These are phyloP conservation scores for Menidia menidia DNA, from an alignment of 2,797 vertebrate genomes.

Conservation along the genomic window DNA sequence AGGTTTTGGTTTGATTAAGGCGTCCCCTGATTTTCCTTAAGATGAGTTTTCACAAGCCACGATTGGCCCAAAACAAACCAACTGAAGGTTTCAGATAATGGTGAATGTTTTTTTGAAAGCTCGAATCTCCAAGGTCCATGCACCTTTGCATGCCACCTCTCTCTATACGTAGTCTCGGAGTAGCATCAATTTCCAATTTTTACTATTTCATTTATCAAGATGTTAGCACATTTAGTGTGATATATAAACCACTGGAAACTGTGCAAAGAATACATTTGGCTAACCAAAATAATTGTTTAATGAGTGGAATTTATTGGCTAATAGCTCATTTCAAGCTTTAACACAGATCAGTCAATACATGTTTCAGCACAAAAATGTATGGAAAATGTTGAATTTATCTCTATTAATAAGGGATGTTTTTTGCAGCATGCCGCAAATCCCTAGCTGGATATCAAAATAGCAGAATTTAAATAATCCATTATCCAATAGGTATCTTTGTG, in stretches of 20 bases:
- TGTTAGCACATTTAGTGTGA: not conserved
- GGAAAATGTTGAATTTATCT: not conserved
- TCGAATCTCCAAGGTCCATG: not conserved
- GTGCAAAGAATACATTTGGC: not conserved
- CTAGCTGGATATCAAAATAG: not conserved
- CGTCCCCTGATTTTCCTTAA: not conserved
- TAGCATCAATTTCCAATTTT: not conserved
- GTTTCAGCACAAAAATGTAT: conserved; percentile 1
- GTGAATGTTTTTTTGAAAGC: not conserved
- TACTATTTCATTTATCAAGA: not conserved
- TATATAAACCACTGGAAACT: conserved; percentile 3
- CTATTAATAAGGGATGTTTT: not conserved
- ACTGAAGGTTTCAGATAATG: not conserved
- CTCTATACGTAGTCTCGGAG: not conserved
- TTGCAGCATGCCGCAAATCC: not conserved
- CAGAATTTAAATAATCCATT: conserved; percentile 15
- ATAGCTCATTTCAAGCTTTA: not conserved
- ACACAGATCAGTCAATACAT: conserved; percentile 4
- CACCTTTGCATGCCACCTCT: not conserved
- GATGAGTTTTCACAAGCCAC: not conserved
- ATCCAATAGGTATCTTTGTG: conserved; percentile 4
- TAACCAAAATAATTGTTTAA: conserved; percentile 1
- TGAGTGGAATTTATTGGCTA: not conserved
- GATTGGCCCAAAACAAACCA: not conserved
- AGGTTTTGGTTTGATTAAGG: not conserved